phyloP scores from a whole-genome alignment of 2,113 vertebrate genomes.

The Phrynosoma blainvillii region DNA sequence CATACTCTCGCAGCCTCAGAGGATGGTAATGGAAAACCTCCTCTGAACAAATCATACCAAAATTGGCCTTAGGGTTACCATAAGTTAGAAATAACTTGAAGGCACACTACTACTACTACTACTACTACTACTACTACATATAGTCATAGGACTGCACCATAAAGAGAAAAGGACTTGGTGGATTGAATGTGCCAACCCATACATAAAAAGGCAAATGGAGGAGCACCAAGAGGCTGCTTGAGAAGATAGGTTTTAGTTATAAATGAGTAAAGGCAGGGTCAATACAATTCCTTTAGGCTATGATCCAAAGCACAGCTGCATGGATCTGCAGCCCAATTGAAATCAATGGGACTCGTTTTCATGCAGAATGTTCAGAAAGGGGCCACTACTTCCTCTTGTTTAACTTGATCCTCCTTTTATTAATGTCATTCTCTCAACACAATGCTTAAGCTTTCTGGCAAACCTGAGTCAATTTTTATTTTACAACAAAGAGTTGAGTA shows the following conservation, averaged over 20 bases:
- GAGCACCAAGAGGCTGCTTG: background rate
- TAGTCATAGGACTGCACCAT: no score
- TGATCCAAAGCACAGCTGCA: background rate
- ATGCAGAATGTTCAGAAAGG: background rate
- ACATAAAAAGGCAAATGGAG: background rate
- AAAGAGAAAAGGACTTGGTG: no score
- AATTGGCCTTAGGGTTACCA: no score
- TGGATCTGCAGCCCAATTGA: background rate
- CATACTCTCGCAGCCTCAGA: no score
- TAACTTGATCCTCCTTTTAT: conserved; percentile 37
- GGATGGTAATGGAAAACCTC: no score
- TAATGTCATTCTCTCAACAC: conserved; percentile 43
- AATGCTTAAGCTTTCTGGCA: conserved; percentile 42
- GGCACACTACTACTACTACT: no score
- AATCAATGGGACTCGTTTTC: conserved; percentile 11
- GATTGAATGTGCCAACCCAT: background rate
- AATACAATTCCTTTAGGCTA: no score
- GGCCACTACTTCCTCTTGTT: conserved; percentile 4
- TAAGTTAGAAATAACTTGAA: no score
- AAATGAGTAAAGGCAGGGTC: background rate
- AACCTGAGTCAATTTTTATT: conserved; percentile 63
- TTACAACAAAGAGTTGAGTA: conserved; percentile 65
- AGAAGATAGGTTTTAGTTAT: background rate
- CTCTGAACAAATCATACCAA: no score
- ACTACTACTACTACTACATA: no score